phyloP scores from a whole-genome alignment of 2,888 invertebrate genomes.

The Melanotus villosus region DNA sequence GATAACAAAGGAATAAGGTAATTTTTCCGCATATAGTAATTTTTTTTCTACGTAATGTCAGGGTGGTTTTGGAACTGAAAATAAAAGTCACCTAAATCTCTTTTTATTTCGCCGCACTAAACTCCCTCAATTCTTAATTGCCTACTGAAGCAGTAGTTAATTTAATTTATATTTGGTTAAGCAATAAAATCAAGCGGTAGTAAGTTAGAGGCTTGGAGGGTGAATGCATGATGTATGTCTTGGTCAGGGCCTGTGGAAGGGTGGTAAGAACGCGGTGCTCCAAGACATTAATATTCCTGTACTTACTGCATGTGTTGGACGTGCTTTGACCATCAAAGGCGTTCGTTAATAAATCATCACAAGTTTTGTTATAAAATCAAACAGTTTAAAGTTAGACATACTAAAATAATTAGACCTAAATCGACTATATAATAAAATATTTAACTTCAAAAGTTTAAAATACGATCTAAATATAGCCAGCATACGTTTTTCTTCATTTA shows the following conservation, averaged over 20 bases:
- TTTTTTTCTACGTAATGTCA: slow-evolving; percentile 12
- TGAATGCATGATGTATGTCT: slow-evolving; percentile 67
- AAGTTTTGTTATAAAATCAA: background rate
- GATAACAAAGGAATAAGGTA: too few species aligned
- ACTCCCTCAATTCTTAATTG: slow-evolving; percentile 69
- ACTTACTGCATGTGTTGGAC: slow-evolving; percentile 63
- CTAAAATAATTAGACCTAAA: too few species aligned
- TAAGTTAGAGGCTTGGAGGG: slow-evolving; percentile 59
- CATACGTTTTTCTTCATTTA: too few species aligned
- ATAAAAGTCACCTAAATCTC: slow-evolving; percentile 67
- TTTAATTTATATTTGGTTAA: slow-evolving; percentile 69
- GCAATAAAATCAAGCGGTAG: slow-evolving; percentile 67
- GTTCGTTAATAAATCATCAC: slow-evolving; percentile 33
- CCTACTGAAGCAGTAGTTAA: slow-evolving; percentile 69
- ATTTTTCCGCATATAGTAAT: background rate
- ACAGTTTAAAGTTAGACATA: too few species aligned
- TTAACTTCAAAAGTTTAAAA: too few species aligned
- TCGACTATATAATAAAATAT: too few species aligned
- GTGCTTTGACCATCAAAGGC: slow-evolving; percentile 61
- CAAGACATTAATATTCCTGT: slow-evolving; percentile 68
- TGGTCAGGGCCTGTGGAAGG: slow-evolving; percentile 66
- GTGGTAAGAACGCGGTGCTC: slow-evolving; percentile 67
- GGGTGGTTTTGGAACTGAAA: slow-evolving; percentile 53
- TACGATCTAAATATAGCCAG: too few species aligned
- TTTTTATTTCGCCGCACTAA: slow-evolving; percentile 65